A percentile compares a stretch with the other conserved stretches of the same genome.
Evolutionary conservation across 2,888 invertebrate species (phyloP).

Genomic region (Diploptera punctata): DNA sequence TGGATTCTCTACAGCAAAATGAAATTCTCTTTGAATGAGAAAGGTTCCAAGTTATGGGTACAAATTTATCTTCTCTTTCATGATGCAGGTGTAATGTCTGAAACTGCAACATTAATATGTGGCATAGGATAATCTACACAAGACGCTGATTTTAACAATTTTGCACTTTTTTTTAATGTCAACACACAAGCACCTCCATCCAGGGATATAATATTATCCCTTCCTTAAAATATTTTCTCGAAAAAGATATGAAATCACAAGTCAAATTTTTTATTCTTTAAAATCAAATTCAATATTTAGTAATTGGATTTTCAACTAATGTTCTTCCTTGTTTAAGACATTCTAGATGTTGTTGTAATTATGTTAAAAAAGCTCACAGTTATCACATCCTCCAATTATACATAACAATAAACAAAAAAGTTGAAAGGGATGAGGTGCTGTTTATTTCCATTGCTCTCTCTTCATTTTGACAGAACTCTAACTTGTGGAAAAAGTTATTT

Average conservation of each 20-base stretch:
- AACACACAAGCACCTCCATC: background rate
- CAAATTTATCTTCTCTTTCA: background rate
- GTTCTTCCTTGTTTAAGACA: slow-evolving; percentile 3
- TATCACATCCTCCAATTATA: too few species aligned
- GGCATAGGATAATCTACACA: background rate
- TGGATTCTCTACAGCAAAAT: slow-evolving; percentile 25
- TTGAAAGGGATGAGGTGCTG: slow-evolving; percentile 15
- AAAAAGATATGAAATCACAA: too few species aligned
- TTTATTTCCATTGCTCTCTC: background rate
- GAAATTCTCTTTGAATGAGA: background rate
- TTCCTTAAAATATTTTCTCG: too few species aligned
- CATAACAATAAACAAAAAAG: slow-evolving; percentile 18
- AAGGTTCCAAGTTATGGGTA: background rate
- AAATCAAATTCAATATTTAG: too few species aligned
- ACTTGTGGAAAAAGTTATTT: slow-evolving; percentile 7
- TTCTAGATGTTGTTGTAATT: slow-evolving; percentile 16
- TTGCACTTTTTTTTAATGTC: background rate
- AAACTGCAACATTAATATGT: background rate
- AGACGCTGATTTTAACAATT: background rate
- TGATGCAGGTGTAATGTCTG: background rate
- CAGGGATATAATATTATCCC: too few species aligned
- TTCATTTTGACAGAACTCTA: slow-evolving; percentile 9
- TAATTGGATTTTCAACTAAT: too few species aligned
- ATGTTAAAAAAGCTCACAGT: too few species aligned
- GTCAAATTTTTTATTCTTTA: too few species aligned